Conservation (phyloP, 2,888 invertebrate species). For the Orchestes rusci region DNA sequence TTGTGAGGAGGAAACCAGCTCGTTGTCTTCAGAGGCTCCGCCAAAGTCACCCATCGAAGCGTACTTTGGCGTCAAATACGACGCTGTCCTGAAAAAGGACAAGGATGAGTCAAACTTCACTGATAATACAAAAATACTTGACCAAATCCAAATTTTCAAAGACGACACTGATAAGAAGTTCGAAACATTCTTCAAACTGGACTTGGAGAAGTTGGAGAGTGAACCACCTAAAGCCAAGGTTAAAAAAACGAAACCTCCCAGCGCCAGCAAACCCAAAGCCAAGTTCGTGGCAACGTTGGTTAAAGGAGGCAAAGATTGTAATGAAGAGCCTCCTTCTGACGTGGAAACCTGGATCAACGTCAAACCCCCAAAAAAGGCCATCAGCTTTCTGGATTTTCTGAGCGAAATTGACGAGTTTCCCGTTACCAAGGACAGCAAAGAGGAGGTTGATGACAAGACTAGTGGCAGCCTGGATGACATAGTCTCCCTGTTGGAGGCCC, state of each 20-base stretch:
- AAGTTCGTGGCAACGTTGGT: conserved; percentile 24
- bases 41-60: conserved; percentile 35
- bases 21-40: conserved; percentile 24
- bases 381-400: conserved; percentile 36
- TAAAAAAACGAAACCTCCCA: conserved; percentile 1
- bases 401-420: conserved; percentile 33
- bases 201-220: conserved; percentile 23
- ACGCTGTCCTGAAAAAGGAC: conserved; percentile 10
- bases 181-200: conserved; percentile 26
- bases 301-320: conserved; percentile 27
- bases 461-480: conserved; percentile 44
- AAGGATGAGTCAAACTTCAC: conserved; percentile 24
- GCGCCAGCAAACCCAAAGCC: neutral
- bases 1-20: conserved; percentile 25
- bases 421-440: conserved; percentile 1
- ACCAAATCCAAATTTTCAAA: conserved; percentile 32
- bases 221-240: neutral
- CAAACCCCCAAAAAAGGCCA: conserved; percentile 25
- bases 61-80: conserved; percentile 33
- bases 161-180: conserved; percentile 30
- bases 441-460: conserved; percentile 18
- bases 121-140: conserved; percentile 29
- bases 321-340: conserved; percentile 23
- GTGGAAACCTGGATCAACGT: conserved; percentile 39
- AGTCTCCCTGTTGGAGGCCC: conserved; percentile 43